Evolutionary conservation across 2,888 invertebrate species (phyloP).

Genomic region (Automeris io): DNA sequence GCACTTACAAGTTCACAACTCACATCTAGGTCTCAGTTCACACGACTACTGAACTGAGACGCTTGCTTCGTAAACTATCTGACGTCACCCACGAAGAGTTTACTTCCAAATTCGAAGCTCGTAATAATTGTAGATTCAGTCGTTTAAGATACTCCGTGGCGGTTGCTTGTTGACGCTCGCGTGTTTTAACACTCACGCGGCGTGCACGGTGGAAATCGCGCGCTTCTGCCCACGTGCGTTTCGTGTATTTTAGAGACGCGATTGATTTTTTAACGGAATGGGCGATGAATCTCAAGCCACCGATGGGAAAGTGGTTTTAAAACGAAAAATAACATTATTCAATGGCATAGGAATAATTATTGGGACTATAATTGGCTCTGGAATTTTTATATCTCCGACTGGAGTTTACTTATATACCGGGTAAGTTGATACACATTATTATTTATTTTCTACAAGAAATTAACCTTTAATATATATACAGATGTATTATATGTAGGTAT

Average conservation of each 20-base stretch:
- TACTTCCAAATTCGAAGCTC: conserved; percentile 48
- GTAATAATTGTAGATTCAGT: conserved; percentile 65
- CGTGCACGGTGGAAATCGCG: conserved; percentile 21
- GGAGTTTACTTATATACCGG: conserved; percentile 82
- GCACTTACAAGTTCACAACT: too few relatives aligned
- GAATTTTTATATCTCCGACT: conserved; percentile 95
- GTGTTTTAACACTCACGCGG: conserved; percentile 16
- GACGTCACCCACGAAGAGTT: conserved; percentile 41
- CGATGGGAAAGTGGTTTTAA: conserved; percentile 80
- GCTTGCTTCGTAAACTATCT: conserved; percentile 28
- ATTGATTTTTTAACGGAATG: conserved; percentile 73
- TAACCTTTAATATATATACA: too few relatives aligned
- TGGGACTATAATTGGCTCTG: conserved; percentile 92
- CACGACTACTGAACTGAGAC: conserved; percentile 33
- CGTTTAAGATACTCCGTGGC: conserved; percentile 44
- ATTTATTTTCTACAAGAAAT: too few relatives aligned
- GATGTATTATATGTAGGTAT: too few relatives aligned
- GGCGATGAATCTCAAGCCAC: conserved; percentile 63
- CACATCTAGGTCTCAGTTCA: conserved; percentile 23
- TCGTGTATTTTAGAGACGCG: conserved; percentile 20
- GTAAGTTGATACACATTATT: too few relatives aligned
- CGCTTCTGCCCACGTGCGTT: conserved; percentile 48
- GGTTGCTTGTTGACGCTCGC: conserved; percentile 26
- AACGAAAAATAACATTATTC: conserved; percentile 88
- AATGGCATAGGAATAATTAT: conserved; percentile 93